Percentiles rank a stretch among this genome's conserved stretches.
Conservation (phyloP, 1,140 invertebrate genomes). For the Hesperophylax magnus region DNA sequence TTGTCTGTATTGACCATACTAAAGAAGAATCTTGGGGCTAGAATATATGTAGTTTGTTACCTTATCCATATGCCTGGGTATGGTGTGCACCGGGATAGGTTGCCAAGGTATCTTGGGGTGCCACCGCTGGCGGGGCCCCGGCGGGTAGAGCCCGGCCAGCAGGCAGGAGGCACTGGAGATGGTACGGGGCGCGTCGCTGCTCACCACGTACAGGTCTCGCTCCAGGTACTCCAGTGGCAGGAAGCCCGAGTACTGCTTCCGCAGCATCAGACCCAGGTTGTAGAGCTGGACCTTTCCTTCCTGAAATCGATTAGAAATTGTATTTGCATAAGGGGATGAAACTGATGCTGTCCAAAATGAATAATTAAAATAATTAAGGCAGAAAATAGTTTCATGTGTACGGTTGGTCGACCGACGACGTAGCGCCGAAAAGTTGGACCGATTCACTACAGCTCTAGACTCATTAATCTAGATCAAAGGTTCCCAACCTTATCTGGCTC, state of each 20-base stretch:
- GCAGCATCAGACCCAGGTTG: conserved; percentile 81
- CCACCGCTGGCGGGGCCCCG: conserved; percentile 79
- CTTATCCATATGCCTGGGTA: conserved; percentile 77
- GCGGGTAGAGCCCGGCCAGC: conserved; percentile 87
- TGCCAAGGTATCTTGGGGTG: conserved; percentile 84
- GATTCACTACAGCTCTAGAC: no score
- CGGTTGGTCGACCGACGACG: no score
- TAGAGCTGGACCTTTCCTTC: conserved; percentile 84
- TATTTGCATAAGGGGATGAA: no score
- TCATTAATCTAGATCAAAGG: no score
- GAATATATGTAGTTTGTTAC: no score
- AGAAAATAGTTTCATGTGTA: no score
- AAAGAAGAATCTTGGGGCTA: no score
- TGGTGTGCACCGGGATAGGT: conserved; percentile 88
- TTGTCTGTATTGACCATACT: no score
- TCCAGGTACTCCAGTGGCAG: conserved; percentile 76
- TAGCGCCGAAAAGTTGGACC: no score
- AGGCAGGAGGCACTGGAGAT: conserved; percentile 89
- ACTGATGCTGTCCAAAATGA: no score
- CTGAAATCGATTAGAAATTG: conserved; percentile 65
- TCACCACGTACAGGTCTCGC: conserved; percentile 79
- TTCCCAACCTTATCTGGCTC: no score
- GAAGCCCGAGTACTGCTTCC: conserved; percentile 78
- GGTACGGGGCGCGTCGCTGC: conserved; percentile 86
- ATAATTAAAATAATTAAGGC: no score